Percentiles rank a stretch among this genome's conserved stretches.
Evolutionary conservation across 2,797 vertebrate species (phyloP).

Genomic region (Hybognathus amarus): DNA sequence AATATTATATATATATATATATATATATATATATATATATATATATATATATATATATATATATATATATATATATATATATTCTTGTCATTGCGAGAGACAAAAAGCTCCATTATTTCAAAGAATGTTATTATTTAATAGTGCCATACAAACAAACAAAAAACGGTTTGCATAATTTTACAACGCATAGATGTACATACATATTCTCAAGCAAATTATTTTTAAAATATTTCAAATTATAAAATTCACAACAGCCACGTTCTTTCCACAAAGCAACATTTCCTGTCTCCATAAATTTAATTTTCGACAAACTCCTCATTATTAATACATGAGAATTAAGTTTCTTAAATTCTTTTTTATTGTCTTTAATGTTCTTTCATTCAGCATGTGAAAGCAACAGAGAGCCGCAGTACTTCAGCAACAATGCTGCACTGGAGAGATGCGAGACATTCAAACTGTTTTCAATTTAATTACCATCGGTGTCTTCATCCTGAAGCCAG

Average conservation of each 20-base stretch:
- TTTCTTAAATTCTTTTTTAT: background rate
- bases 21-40: too few relatives aligned
- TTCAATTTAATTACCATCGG: slow-evolving; percentile 84
- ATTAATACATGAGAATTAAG: background rate
- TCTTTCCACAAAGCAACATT: background rate
- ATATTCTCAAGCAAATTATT: background rate
- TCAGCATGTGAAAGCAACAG: slow-evolving; percentile 31
- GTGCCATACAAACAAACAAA: background rate
- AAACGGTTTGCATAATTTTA: background rate
- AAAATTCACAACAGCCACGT: background rate
- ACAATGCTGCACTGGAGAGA: slow-evolving; percentile 52
- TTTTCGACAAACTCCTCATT: background rate
- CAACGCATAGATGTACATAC: background rate
- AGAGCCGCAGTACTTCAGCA: slow-evolving; percentile 51
- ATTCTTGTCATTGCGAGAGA: background rate
- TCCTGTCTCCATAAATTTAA: background rate
- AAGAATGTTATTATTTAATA: background rate
- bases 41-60: too few relatives aligned
- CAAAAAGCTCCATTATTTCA: background rate
- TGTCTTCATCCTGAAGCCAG: slow-evolving; percentile 91
- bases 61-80: too few relatives aligned
- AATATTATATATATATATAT: too few relatives aligned
- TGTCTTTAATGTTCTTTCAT: slow-evolving; percentile 45
- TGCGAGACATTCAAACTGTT: slow-evolving; percentile 43
- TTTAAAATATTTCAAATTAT: background rate